Evolutionary conservation across 1,140 invertebrate species (phyloP).

Genomic region (Diorhabda sublineata): DNA sequence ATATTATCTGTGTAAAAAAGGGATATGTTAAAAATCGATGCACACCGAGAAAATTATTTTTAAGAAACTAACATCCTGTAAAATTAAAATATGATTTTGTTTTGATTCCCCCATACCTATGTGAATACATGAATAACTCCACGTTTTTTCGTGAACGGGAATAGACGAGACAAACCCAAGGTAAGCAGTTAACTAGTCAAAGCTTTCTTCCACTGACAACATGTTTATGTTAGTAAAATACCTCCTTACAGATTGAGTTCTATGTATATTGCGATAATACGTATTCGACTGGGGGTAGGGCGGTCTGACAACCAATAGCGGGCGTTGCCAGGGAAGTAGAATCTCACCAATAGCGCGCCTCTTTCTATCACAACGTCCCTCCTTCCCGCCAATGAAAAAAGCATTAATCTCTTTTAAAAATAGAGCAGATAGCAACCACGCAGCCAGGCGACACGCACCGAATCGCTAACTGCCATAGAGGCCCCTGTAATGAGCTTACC

Average conservation of each 20-base stretch:
- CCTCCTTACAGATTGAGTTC: constrained; percentile 45
- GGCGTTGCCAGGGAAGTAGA: constrained; percentile 38
- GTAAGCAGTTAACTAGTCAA: constrained; percentile 22
- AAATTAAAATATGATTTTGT: neutral
- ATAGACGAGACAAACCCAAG: neutral
- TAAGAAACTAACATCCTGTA: neutral
- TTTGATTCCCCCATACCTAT: neutral
- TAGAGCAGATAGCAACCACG: constrained; percentile 44
- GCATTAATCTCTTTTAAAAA: constrained; percentile 50
- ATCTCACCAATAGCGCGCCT: constrained; percentile 39
- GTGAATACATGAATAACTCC: constrained; percentile 2
- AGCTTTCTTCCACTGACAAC: constrained; percentile 43
- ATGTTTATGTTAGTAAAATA: constrained; percentile 45
- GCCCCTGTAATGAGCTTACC: constrained; percentile 47
- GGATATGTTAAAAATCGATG: too few relatives aligned
- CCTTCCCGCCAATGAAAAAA: constrained; percentile 49
- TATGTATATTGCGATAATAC: constrained; percentile 42
- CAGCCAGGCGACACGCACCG: constrained; percentile 42
- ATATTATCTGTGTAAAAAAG: too few relatives aligned
- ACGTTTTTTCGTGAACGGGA: neutral
- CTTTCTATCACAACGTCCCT: constrained; percentile 32
- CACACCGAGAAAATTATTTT: neutral
- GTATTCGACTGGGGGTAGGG: constrained; percentile 37
- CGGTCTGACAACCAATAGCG: constrained; percentile 40
- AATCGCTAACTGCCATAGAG: constrained; percentile 40